Base-by-base conservation (phyloP, 1,140 invertebrate species). In the Adoxophyes honmai region DNA sequence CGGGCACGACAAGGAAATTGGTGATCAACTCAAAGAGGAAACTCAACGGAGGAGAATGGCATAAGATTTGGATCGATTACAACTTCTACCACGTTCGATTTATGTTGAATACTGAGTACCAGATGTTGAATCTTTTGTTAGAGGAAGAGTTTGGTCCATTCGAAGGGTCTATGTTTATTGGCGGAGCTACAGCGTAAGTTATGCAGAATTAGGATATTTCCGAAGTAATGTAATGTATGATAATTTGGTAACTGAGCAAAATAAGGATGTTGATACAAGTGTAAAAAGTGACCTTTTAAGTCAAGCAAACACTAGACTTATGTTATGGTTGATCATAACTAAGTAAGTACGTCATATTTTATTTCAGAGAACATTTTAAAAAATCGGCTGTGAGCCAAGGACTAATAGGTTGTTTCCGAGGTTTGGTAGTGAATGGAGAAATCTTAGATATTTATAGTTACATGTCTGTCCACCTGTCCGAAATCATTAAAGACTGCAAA, bases 41-140 rank as follows among this genome's bases (percentile, higher is more conserved):
- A 77, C 89, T 98, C 3, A 98, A 97, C 75, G 94, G 94, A 51
- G 97, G 97, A 0, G 96, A 97, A 75, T 98, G 97, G 97, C 97
- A 98, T 76, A 96, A 97, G 87, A 95, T 98, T 63, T 96, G 96
- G 95, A 96, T 97, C 61, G 96, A 97, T 87, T 97, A 96, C 74
- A 97, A 98, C 83, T 93, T 95, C 73, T 95, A 97, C 82, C 96
- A 98, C 80, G 96, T 98, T n/a, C 88, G 96, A 55, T 97, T 98
- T 77, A 97, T 96, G 93, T 94, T 98, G 54, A 98, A 98, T 76
- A 95, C 94, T 28, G 94, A 97, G 68, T 95, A 93, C 66, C 92
- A 95, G 88, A 97, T 97, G 95, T 92, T 96, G 1, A 94, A 97
- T 89, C 86, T 97, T 35, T 83, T 94, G 55, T 91, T 94, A 11